Conservation (phyloP, 1,140 invertebrate genomes). For the Tenebrio molitor region DNA sequence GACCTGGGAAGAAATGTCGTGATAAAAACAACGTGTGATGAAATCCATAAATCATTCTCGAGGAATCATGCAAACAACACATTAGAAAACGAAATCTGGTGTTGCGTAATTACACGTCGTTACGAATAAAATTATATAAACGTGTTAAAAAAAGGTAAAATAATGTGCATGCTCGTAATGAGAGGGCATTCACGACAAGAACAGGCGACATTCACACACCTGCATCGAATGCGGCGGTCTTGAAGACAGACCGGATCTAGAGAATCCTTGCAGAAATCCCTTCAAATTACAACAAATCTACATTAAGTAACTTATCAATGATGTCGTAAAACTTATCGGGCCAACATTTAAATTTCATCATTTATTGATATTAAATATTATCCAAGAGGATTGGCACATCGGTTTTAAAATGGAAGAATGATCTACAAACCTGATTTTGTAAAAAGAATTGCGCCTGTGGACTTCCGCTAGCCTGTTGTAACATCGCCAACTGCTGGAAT, state of each 20-base stretch:
- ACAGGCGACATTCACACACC: constrained; percentile 60
- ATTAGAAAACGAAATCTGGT: constrained; percentile 55
- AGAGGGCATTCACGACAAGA: neutral
- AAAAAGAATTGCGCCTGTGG: constrained; percentile 82
- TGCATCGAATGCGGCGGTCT: constrained; percentile 65
- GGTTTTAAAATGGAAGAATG: too few species aligned
- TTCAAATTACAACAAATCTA: constrained; percentile 55
- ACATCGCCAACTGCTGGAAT: constrained; percentile 81
- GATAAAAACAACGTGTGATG: constrained; percentile 47
- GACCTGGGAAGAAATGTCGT: constrained; percentile 68
- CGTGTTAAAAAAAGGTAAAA: constrained; percentile 33
- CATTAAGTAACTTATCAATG: neutral
- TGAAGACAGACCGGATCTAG: constrained; percentile 61
- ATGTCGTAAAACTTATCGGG: constrained; percentile 9
- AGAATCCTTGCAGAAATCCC: constrained; percentile 66
- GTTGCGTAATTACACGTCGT: constrained; percentile 47
- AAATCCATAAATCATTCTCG: constrained; percentile 40
- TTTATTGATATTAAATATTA: too few species aligned
- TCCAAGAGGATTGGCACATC: too few species aligned
- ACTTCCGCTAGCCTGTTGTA: constrained; percentile 73
- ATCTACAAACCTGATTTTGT: constrained; percentile 84
- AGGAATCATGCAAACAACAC: constrained; percentile 57
- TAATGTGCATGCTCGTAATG: constrained; percentile 27
- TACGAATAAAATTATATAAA: constrained; percentile 42
- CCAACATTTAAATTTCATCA: too few species aligned